Evolutionary conservation across 1,140 invertebrate genomes (phyloP).

Genomic region (Tigriopus japonicus): DNA sequence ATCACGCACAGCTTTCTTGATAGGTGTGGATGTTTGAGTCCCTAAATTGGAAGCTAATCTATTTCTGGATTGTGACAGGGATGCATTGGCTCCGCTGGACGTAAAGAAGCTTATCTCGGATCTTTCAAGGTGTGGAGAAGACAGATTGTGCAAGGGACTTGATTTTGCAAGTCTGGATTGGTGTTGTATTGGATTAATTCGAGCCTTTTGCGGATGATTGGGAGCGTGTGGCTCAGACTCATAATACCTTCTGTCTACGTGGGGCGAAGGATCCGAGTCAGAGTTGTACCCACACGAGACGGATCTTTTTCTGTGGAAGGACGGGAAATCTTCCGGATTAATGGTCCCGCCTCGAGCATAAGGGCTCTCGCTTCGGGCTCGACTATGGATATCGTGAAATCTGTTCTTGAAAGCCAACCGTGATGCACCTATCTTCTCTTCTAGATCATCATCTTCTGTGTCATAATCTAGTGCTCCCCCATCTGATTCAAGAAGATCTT

Average conservation of each 20-base stretch:
- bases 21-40: background rate
- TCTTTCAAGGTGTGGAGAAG: background rate
- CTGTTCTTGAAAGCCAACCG: background rate
- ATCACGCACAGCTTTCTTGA: background rate
- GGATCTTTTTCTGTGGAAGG: constrained; percentile 7
- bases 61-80: background rate
- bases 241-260: background rate
- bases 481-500: background rate
- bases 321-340: constrained; percentile 13
- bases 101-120: background rate
- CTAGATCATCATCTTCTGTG: constrained; percentile 5
- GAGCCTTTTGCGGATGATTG: too few relatives aligned
- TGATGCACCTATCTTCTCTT: background rate
- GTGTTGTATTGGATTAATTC: too few relatives aligned
- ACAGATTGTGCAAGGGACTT: background rate
- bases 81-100: background rate
- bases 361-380: constrained; percentile 9
- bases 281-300: constrained; percentile 14
- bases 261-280: constrained; percentile 1
- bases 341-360: background rate
- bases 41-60: background rate
- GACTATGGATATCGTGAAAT: background rate
- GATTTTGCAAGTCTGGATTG: background rate
- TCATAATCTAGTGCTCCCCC: background rate
- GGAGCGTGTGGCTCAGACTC: background rate